Base-by-base conservation (phyloP, 2,888 invertebrate species). In the Drosophila merina region DNA sequence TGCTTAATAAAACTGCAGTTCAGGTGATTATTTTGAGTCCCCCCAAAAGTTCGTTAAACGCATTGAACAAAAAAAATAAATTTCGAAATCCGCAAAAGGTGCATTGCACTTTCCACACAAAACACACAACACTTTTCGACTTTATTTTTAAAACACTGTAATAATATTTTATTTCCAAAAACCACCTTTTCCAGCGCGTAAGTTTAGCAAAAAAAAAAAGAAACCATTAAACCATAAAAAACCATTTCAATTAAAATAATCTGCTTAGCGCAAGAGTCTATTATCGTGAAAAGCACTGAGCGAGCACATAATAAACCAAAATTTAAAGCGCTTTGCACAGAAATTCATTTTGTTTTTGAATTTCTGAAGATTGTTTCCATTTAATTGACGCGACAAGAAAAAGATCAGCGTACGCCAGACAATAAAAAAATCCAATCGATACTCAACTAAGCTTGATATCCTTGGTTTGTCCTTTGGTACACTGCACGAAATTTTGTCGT, bases 231-330 rank as follows among this genome's bases (percentile, higher is more conserved):
- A 42, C 4, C 30, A n/a, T 20, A 20, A 20, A 20, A 20, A 28
- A 28, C 6, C 28, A 28, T 28, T 20, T 20, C 1, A 28, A 28
- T 28, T 28, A 49, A 1, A 20, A 20, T 20, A 57, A 31, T 52
- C 52, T 54, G 58, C 72, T 73, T 59, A 78, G 74, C 74, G 75
- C 89, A 80, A 69, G 89, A 52, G 89, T 90, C 88, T 89, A 90
- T 90, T 90, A 90, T 90, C 89, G 89, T 89, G 78, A 74, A 63
- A 87, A 84, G 86, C 88, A 79, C 64, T 79, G 86, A 87, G 88
- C 86, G 77, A 80, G 74, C 77, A 89, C 89, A 89, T 90, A 90
- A 90, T 90, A 89, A 87, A 84, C 88, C 89, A 31, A 10, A n/a
- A 26, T 6, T 26, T 44, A 56, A 75, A 79, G 88, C 79, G 75